Evolutionary conservation across 2,113 vertebrate genomes (phyloP), one percentile per base, ranked within the genome.

Genomic region (Mesitornis unicolor): DNA sequence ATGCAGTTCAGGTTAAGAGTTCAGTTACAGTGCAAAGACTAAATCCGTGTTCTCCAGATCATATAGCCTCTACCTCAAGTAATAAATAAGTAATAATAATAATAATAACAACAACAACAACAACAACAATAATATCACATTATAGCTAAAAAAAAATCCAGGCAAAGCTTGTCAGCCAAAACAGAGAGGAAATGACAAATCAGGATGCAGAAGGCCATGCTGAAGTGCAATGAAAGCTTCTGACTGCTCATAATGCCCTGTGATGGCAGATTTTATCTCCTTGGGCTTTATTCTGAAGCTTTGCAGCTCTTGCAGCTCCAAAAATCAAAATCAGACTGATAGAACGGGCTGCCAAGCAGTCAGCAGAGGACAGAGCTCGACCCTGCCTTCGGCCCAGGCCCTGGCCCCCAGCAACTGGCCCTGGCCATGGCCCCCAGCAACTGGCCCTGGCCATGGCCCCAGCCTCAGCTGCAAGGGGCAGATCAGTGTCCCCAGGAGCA

Each of bases 1-100:
- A 0, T 57, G 94, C 61, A 50, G 43, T 64, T 65, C 81, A 87
- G 95, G 91, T 95, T 93, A 96, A 96, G 91, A 96, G 94, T 95
- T 97, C 94, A 96, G 70, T 59, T 87, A 54, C 61, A 76, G 81
- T 53, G 61, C 45, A 56, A 73, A 73, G 57, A n/a, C 73, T 73
- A 87, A 84, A 73, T 24, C 70, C 7, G 5, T 19, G 9, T 57
- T 76, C 42, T 80, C 31, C 63, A 20, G 61, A 28, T 19, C 59
- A 3, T 13, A 16, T 3, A 61, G 54, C 24, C 19, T 71, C 65
- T 53, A 56, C 17, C n/a, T 71, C n/a, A 43, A 91, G n/a, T n/a
- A n/a, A n/a, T n/a, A n/a, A 70, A 76, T 53, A 70, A 64, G 24
- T 36, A 56, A 25, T 8, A 21, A 17, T 24, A 51, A 25, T 11